phyloP scores from a whole-genome alignment of 2,888 invertebrate genomes.

The Thera britannica region DNA sequence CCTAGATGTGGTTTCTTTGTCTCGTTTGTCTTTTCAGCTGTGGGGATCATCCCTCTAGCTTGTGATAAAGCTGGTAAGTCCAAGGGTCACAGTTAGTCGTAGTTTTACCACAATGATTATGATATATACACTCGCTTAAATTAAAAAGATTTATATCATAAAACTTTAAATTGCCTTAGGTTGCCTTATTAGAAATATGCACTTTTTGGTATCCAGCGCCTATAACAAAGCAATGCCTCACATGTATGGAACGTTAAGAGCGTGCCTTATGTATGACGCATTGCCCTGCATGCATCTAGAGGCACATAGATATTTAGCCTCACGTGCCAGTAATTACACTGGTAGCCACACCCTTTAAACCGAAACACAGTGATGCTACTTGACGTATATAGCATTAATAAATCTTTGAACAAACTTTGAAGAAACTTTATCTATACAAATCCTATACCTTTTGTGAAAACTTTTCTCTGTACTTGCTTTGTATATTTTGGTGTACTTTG shows the following conservation, averaged over 20 bases:
- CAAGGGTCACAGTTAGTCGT: background rate
- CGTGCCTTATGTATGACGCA: too few species aligned
- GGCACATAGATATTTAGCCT: too few species aligned
- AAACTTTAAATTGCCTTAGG: too few species aligned
- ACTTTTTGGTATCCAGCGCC: too few species aligned
- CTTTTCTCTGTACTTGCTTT: background rate
- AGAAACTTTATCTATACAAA: background rate
- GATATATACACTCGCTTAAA: background rate
- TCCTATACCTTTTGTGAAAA: background rate
- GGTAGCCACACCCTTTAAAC: too few species aligned
- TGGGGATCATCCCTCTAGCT: conserved; percentile 1
- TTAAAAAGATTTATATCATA: too few species aligned
- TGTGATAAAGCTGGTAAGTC: background rate
- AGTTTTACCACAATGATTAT: background rate
- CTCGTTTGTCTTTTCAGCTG: background rate
- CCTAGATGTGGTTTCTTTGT: background rate
- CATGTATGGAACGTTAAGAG: too few species aligned
- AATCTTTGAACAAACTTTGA: background rate
- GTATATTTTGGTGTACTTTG: background rate
- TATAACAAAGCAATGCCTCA: too few species aligned
- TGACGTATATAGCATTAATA: background rate
- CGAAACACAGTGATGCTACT: background rate
- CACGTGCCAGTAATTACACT: too few species aligned
- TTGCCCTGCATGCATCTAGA: too few species aligned
- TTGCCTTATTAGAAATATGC: too few species aligned